These are phyloP conservation scores for Pica pica DNA, from an alignment of 2,113 vertebrate species.

Conservation along the genomic window DNA sequence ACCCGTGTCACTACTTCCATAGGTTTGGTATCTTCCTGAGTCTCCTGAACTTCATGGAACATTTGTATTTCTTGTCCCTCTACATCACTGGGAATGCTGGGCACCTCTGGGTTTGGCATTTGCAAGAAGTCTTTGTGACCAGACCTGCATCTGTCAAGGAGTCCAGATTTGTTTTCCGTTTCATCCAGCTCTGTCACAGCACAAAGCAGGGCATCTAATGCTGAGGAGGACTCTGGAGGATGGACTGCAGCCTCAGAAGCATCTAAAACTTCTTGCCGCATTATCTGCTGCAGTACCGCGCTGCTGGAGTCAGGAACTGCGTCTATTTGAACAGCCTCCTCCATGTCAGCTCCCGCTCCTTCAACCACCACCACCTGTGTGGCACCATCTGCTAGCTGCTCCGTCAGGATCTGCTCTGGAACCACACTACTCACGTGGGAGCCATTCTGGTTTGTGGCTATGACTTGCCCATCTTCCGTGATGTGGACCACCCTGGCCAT, in stretches of 20 bases:
- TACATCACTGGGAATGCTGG: not conserved
- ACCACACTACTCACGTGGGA: slow-evolving; percentile 65
- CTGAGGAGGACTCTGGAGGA: slow-evolving; percentile 79
- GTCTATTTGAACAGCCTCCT: slow-evolving; percentile 49
- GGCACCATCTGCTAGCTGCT: slow-evolving; percentile 69
- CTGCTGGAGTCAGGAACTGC: slow-evolving; percentile 48
- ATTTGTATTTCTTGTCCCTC: slow-evolving; percentile 61
- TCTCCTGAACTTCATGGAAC: slow-evolving; percentile 67
- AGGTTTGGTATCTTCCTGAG: slow-evolving; percentile 50
- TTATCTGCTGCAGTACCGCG: slow-evolving; percentile 64
- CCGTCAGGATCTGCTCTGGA: slow-evolving; percentile 62
- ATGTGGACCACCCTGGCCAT: slow-evolving; percentile 93
- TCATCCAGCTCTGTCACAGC: slow-evolving; percentile 89
- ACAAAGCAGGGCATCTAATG: slow-evolving; percentile 89
- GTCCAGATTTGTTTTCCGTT: slow-evolving; percentile 62
- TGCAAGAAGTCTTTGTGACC: slow-evolving; percentile 61
- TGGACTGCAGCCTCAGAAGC: slow-evolving; percentile 56
- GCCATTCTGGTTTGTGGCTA: slow-evolving; percentile 75
- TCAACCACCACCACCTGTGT: slow-evolving; percentile 91
- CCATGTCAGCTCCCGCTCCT: slow-evolving; percentile 36
- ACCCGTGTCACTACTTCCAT: slow-evolving; percentile 74
- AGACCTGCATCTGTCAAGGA: slow-evolving; percentile 24
- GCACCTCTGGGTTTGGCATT: slow-evolving; percentile 51
- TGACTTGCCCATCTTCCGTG: slow-evolving; percentile 90
- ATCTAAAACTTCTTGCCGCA: slow-evolving; percentile 63